Evolutionary conservation across 2,797 vertebrate species (phyloP), one percentile per base, ranked within the genome.

Genomic region (Antennarius maculatus): DNA sequence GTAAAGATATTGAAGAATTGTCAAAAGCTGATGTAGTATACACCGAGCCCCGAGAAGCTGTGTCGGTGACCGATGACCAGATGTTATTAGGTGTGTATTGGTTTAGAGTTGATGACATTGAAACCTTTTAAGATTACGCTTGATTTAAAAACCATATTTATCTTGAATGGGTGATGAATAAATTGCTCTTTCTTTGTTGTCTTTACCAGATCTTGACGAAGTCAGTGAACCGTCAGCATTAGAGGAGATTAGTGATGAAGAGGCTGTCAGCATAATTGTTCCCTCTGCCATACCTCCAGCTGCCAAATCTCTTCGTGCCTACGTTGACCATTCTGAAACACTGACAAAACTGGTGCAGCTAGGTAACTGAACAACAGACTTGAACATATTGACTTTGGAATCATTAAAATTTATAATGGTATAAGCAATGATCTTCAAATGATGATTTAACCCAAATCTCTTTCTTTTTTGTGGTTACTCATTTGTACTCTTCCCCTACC

Each of bases 311-410:
- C 95, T 99, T 28, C 76, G 72, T 72, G 93, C 95, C 82, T 99
- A 98, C 9, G 93, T 98, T 14, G 94, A 97, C 79, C 91, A 93
- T 69, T 99, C 97, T 0, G 95, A 99, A 90, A 97, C 95, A 0
- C 92, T 99, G 50, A 80, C 80, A 8, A 95, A 95, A 74, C 91
- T 99, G 46, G 93, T 99, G 7, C 89, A 95, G 45, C 84, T 99
- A 18, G 97, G 98, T 99, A 92, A 74, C 86, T 34, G 58, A 31
- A 57, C 46, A 0, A 1, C 14, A 10, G 1, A 4, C 18, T 72
- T 41, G 2, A 1, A 54, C 2, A 42, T 8, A 39, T 34, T 65
- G 28, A 50, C 12, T 17, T 66, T 60, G 12, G 13, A 58, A 15
- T 23, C 12, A 6, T 51, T 29, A 29, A 49, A 11, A 54, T n/a